A percentile compares a stretch with the other conserved stretches of the same genome.
phyloP scores from a whole-genome alignment of 2,888 invertebrate species.

The Cotesia congregata region DNA sequence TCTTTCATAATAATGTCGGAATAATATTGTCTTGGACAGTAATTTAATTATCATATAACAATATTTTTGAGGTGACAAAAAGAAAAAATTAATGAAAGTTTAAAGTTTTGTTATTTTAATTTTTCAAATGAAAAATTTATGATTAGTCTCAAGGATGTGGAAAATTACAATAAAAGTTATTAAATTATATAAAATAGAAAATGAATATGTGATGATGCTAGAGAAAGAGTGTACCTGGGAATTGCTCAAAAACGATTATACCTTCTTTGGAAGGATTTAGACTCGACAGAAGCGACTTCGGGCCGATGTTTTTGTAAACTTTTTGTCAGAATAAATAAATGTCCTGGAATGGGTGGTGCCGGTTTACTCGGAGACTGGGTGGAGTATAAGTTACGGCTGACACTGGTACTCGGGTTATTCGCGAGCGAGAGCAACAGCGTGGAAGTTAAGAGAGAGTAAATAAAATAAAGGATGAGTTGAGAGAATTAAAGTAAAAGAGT shows the following conservation, averaged over 20 bases:
- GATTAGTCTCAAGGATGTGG: no score
- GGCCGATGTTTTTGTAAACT: conserved; percentile 6
- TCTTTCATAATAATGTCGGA: background rate
- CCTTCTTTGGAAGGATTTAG: background rate
- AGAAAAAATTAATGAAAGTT: no score
- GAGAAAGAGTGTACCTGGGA: no score
- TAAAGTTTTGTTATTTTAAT: no score
- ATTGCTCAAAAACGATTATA: no score
- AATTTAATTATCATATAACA: no score
- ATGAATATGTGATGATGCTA: no score
- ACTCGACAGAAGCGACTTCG: background rate
- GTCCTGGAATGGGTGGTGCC: conserved; percentile 28
- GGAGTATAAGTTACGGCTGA: conserved; percentile 29
- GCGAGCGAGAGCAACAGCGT: background rate
- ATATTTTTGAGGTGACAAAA: no score
- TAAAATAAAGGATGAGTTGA: background rate
- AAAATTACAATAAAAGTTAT: no score
- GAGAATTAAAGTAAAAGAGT: conserved; percentile 35
- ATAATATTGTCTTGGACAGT: background rate
- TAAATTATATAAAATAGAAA: no score
- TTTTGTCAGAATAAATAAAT: conserved; percentile 31
- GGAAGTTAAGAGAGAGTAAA: no score
- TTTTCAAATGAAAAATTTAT: no score
- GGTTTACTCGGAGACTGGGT: conserved; percentile 11
- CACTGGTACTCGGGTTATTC: conserved; percentile 13